Base-by-base conservation (phyloP, 2,113 vertebrate species). In the Ageneiosus marmoratus region DNA sequence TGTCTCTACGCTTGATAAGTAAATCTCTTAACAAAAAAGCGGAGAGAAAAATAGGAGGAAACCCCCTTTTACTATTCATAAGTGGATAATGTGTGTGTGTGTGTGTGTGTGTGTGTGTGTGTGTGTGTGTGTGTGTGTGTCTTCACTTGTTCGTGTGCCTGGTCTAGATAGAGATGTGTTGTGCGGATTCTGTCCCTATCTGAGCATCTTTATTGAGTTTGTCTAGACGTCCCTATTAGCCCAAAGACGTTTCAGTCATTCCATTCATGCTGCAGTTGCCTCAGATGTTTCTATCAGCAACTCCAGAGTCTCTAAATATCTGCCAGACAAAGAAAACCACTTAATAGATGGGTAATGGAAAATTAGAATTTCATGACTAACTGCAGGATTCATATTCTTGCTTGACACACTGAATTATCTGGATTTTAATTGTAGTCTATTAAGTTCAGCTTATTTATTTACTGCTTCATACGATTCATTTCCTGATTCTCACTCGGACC, bases 201-300 rank as follows among this genome's bases (percentile, higher is more conserved):
- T 92, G 48, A 15, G 81, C 74, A 80, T 91, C 90, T 92, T 89
- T 91, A 89, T 88, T 89, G 88, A 89, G 92, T 90, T 86, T 89
- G 93, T 95, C 93, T 94, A 94, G 94, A 94, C 93, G 48, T 90
- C 86, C 90, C 86, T 90, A 91, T 92, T 93, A 93, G 87, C 85
- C 86, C 80, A 87, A 81, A 87, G 83, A 87, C 88, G 70, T n/a
- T n/a, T 53, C 80, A 83, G 80, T 56, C 83, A 83, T 76, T 83
- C 63, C 76, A 73, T 83, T 79, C 55, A 79, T 81, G 44, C 82
- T 80, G 69, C 24, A 29, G 75, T 50, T 58, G 73, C 55, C 65
- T 69, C 27, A 75, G 70, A 80, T 83, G 76, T 69, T 65, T 87
- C 82, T 87, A 79, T 83, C 83, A 84, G 69, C 81, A 20, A 41